Evolutionary conservation across 2,113 vertebrate species (phyloP), one percentile per base, ranked within the genome.

Genomic region (Pelobates fuscus): DNA sequence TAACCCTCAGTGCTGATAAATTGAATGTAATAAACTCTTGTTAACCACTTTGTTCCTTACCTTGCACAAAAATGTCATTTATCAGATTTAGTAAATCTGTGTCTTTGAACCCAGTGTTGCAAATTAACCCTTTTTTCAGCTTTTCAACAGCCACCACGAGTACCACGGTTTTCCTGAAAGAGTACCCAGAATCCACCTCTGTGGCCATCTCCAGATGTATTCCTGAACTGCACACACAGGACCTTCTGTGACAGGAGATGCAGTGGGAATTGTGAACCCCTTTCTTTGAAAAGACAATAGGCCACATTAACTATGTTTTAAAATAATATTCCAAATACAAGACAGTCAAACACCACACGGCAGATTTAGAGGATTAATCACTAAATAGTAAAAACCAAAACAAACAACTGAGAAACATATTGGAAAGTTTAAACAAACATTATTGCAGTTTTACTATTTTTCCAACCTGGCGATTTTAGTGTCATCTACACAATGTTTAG

Each of bases 111-210:
- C 27, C 20, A 15, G 3, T 11, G 12, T 30, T 8, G 11, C n/a
- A 27, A 2, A 20, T 25, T 4, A 23, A 18, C 44, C 15, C 60
- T 17, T 59, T 59, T 2, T 61, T 61, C 59, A 71, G 11, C 20
- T 29, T 62, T 24, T 62, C 70, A 11, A 71, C 8, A 18, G 61
- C 15, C 21, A 71, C 58, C 2, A 71, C 43, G 12, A 71, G 59
- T 25, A 62, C 49, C 26, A 71, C 23, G 12, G 59, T 43, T 46
- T 71, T 71, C 59, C 8, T 71, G 5, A 70, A 70, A 8, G 55
- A 27, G 23, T 6, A 5, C 5, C 1, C 18, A 1, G 32, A 55
- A 10, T 55, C 11, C 21, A 20, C 32, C 32, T 37, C 32, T 37
- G 32, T 37, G 32, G 32, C 8, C 11, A 17, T 55, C 52, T 17